These are phyloP conservation scores for Caenorhabditis japonica DNA, from an alignment of 2,888 invertebrate genomes.

Conservation along the genomic window DNA sequence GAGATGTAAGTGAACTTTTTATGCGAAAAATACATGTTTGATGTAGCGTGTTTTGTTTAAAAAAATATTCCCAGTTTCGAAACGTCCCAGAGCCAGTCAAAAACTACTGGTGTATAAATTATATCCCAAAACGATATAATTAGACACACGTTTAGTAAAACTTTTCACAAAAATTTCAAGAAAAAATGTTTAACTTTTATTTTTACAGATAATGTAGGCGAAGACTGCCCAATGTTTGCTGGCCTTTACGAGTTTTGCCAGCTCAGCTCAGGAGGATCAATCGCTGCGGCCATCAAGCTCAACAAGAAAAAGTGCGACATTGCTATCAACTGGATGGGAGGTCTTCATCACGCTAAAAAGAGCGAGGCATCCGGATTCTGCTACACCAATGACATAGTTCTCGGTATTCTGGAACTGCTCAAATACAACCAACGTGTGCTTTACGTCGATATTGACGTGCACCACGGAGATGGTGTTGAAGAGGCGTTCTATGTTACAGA, in stretches of 20 bases:
- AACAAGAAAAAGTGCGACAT: conserved; percentile 99
- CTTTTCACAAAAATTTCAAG: no score
- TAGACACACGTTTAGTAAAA: no score
- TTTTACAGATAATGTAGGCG: conserved; percentile 82
- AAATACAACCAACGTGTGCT: conserved; percentile 85
- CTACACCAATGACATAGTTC: conserved; percentile 98
- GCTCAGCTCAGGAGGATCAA: conserved; percentile 96
- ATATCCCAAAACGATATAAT: no score
- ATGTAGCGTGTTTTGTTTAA: no score
- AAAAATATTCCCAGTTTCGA: no score
- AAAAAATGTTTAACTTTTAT: no score
- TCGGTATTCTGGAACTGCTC: conserved; percentile 94
- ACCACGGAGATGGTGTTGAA: conserved; percentile 99
- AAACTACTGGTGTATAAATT: no score
- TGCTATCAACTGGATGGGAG: conserved; percentile 99
- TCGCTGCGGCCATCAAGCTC: conserved; percentile 94
- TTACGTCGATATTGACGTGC: conserved; percentile 99
- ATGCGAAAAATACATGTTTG: neutral
- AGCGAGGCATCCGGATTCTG: conserved; percentile 92
- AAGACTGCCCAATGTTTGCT: conserved; percentile 98
- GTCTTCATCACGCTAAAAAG: conserved; percentile 98
- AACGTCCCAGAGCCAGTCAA: no score
- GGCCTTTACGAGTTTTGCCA: conserved; percentile 99
- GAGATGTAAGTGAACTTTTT: conserved; percentile 83
- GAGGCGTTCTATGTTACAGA: conserved; percentile 91